These are phyloP conservation scores for Macrochelys suwanniensis DNA, from an alignment of 2,797 vertebrate species.

Conservation along the genomic window DNA sequence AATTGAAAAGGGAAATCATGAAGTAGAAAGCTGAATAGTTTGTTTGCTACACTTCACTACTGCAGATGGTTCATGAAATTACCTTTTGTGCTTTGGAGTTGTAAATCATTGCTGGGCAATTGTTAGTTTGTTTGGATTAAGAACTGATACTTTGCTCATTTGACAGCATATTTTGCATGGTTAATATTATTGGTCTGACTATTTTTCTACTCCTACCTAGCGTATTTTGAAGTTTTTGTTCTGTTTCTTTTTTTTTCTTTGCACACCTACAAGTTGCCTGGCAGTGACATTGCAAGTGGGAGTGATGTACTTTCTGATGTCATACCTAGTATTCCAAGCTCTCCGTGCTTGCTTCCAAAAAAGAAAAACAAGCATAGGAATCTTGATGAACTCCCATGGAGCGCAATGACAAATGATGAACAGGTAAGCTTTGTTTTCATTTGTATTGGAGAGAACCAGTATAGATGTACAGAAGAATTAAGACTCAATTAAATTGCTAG, in stretches of 20 bases:
- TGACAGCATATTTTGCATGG: constrained; percentile 33
- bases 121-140: background rate
- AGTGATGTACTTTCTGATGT: constrained; percentile 98
- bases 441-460: background rate
- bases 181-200: constrained; percentile 28
- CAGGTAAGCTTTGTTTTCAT: constrained; percentile 84
- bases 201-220: background rate
- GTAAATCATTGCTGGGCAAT: constrained; percentile 3
- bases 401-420: constrained; percentile 98
- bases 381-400: constrained; percentile 98
- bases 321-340: constrained; percentile 97
- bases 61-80: background rate
- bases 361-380: constrained; percentile 96
- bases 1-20: background rate
- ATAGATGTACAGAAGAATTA: constrained; percentile 28
- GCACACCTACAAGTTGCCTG: constrained; percentile 87
- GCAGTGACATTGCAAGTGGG: constrained; percentile 96
- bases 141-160: constrained; percentile 41
- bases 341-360: constrained; percentile 94
- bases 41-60: background rate
- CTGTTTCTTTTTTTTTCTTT: constrained; percentile 54
- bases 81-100: background rate
- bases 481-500: background rate
- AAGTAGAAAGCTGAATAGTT: background rate
- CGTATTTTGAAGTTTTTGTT: constrained; percentile 41